phyloP scores from a whole-genome alignment of 2,888 invertebrate genomes.

The Oscheius sp. region DNA sequence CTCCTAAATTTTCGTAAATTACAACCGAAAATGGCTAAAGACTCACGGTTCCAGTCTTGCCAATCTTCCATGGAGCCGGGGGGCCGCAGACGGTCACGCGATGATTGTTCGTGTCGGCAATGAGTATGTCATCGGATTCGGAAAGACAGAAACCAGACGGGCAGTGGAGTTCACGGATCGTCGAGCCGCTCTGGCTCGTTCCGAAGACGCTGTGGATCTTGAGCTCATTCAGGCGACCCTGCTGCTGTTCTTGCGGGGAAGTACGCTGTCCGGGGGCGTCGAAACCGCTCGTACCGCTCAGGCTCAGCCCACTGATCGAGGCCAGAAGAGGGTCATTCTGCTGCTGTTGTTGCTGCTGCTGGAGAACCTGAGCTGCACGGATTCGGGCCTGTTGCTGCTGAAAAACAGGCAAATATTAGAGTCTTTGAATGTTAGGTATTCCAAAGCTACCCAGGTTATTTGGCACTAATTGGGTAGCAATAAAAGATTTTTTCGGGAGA shows the following conservation, averaged over 20 bases:
- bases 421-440: too few species aligned
- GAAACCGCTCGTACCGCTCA: background rate
- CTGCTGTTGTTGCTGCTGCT: background rate
- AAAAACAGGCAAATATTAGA: background rate
- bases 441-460: too few species aligned
- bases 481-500: too few species aligned
- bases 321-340: slow-evolving; percentile 6
- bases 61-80: slow-evolving; percentile 61
- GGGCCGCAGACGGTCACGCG: slow-evolving; percentile 65
- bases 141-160: slow-evolving; percentile 68
- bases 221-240: slow-evolving; percentile 30
- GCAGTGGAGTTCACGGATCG: slow-evolving; percentile 64
- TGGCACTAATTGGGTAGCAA: too few species aligned
- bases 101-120: slow-evolving; percentile 71
- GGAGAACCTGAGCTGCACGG: slow-evolving; percentile 6
- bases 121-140: slow-evolving; percentile 66
- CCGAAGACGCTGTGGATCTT: slow-evolving; percentile 53
- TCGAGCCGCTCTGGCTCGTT: slow-evolving; percentile 55
- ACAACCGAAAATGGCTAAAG: background rate
- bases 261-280: background rate
- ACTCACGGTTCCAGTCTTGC: slow-evolving; percentile 54
- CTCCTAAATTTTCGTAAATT: slow-evolving; percentile 39
- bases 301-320: background rate
- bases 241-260: slow-evolving; percentile 26
- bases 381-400: slow-evolving; percentile 24